These are phyloP conservation scores for Petrocephalus sullivani DNA, from an alignment of 2,797 vertebrate genomes.

Conservation along the genomic window DNA sequence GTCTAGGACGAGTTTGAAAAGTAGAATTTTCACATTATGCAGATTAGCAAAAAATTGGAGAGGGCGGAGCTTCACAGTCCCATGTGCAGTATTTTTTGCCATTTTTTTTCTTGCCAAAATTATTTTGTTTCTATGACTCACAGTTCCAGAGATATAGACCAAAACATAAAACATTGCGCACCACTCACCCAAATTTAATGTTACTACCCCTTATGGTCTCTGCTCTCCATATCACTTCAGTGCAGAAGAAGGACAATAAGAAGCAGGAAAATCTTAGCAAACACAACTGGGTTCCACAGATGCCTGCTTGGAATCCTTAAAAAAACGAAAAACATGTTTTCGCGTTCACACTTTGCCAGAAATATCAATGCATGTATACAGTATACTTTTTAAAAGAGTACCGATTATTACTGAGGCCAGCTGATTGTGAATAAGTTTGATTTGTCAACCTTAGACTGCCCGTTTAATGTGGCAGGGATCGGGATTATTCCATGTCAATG, in stretches of 20 bases:
- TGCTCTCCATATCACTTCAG: not conserved
- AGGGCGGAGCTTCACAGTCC: not conserved
- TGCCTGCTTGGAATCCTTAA: not conserved
- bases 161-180: not conserved
- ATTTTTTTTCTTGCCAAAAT: not conserved
- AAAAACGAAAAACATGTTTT: not conserved
- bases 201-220: not conserved
- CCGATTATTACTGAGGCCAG: conserved; percentile 15
- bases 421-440: conserved; percentile 23
- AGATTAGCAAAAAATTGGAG: not conserved
- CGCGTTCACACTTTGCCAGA: not conserved
- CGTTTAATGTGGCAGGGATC: conserved; percentile 25
- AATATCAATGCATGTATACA: not conserved
- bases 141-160: not conserved
- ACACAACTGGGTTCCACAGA: not conserved
- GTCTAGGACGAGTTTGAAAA: no score
- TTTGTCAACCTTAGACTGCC: conserved; percentile 23
- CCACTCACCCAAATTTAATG: not conserved
- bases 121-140: not conserved
- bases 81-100: not conserved
- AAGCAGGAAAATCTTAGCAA: not conserved
- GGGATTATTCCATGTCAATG: conserved; percentile 28
- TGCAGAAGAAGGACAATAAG: not conserved
- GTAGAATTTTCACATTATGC: not conserved
- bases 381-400: conserved; percentile 10